Evolutionary conservation across 2,797 vertebrate genomes (phyloP).

Genomic region (Mergus octosetaceus): DNA sequence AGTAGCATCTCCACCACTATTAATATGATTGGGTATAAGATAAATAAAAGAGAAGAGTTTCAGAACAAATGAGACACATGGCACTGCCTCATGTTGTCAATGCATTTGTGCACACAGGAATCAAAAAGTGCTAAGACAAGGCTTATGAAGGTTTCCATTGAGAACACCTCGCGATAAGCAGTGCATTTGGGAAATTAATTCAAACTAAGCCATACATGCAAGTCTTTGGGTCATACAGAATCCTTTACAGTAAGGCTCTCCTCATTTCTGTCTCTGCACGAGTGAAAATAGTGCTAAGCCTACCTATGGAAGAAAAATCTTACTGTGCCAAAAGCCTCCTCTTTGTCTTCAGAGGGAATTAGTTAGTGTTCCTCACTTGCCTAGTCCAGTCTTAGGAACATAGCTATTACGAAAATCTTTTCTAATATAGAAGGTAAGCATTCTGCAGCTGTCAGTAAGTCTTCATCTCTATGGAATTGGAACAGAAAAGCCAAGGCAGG

Average conservation of each 20-base stretch:
- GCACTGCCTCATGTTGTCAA: not conserved
- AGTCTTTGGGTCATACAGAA: not conserved
- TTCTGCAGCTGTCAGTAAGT: not conserved
- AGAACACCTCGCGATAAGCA: not conserved
- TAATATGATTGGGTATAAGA: not conserved
- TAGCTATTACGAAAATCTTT: not conserved
- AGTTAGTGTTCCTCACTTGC: not conserved
- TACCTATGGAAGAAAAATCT: not conserved
- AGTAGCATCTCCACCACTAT: not conserved
- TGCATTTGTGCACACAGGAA: not conserved
- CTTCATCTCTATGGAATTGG: not conserved
- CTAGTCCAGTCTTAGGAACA: not conserved
- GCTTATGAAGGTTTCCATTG: not conserved
- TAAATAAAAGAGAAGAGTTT: not conserved
- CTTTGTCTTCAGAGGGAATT: not conserved
- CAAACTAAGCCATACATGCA: not conserved
- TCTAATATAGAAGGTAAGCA: not conserved
- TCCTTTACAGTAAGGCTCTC: not conserved
- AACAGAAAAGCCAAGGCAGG: not conserved
- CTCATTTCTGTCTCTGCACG: not conserved
- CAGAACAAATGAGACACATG: not conserved
- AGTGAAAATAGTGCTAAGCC: not conserved
- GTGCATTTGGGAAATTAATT: slow-evolving; percentile 34
- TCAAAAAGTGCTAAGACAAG: slow-evolving; percentile 28
- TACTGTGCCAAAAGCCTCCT: not conserved